Evolutionary conservation across 2,797 vertebrate species (phyloP), one percentile per base, ranked within the genome.

Genomic region (Cyprinodon diabolis): DNA sequence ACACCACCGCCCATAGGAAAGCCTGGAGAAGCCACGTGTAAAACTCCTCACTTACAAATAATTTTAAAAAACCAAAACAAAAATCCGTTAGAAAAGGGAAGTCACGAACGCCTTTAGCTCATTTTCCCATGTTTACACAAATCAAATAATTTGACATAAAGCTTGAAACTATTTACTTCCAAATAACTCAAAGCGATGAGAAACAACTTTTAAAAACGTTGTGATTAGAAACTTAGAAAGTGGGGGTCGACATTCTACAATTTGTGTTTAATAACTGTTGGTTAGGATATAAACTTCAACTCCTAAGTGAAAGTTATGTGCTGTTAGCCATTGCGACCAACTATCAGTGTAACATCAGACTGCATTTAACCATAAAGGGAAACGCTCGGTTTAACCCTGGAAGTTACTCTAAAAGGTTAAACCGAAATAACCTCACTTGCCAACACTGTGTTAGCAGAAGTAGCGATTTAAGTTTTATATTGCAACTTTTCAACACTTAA

Each of bases 1-100:
- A 62, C 60, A 70, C 49, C 47, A 62, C 45, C 80, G 79, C 75
- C 86, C 89, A 88, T 88, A 89, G 89, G 87, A 79, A 63, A 79
- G 71, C 40, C 65, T 63, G 66, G 48, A 51, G 57, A 70, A 82
- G 83, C 86, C 87, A 92, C 91, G 89, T 91, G 90, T 87, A 79
- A 78, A 30, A 30, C 60, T 77, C 71, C 23, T 52, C 49, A 58
- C 52, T 74, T 74, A 72, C 58, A 72, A 40, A 71, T 23, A 81
- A 80, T 58, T 73, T 30, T 30, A 75, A 68, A 68, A 43, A 21
- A 69, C 21, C 23, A 60, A 63, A 23, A 43, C 63, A 37, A 45
- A 65, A 65, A 7, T 45, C 0, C n/a, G 19, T n/a, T 15, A 4
- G 25, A 37, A 2, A n/a, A 11, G 47, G 37, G 30, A 62, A 56